Base-by-base conservation (phyloP, 2,888 invertebrate species). In the Coecobrya sp. region DNA sequence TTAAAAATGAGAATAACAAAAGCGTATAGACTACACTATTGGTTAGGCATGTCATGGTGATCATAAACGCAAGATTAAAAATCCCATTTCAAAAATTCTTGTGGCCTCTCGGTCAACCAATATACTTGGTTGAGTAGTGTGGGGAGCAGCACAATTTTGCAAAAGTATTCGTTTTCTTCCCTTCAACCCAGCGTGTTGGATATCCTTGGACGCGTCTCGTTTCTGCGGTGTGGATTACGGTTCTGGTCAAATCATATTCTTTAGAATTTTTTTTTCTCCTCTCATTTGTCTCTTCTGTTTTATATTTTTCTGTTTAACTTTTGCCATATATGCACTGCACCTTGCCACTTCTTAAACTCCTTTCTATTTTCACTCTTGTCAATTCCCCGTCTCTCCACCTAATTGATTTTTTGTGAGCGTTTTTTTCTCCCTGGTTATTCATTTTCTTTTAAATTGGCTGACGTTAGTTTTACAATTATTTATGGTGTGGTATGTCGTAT, bases 381-480 rank as follows among this genome's bases (percentile, higher is more conserved):
- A 27, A 19, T 22, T 3, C 1, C 42, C 7, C 42, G 2, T 42
- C 19, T 55, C n/a, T 11, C 65, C 25, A 25, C 25, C 65, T 65
- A 65, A 25, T 65, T 65, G 65, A 65, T 49, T 49, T 49, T 49
- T 49, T 49, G 4, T 55, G 36, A 36, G 36, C 16, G 3, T 55
- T 55, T 65, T 70, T 10, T 70, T 70, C 36, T 70, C 36, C 68
- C 36, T 49, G 42, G n/a, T 45, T 76, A 22, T 45, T 76, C 22
- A 55, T 81, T 30, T 81, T 30, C 55, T 30, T 30, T 81, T 81
- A 55, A 55, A 81, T 36, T 81, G 27, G 55, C 36, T 82, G 36
- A 36, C 19, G 59, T 52, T 16, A 52, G 79, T 27, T 79, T 79
- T 79, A 52, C 79, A 52, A 79, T 76, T 76, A 76, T 76, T 76